A percentile compares a stretch with the other conserved stretches of the same genome.
These are phyloP conservation scores for Sycobia sp. DNA, from an alignment of 1,140 invertebrate species.

Conservation along the genomic window DNA sequence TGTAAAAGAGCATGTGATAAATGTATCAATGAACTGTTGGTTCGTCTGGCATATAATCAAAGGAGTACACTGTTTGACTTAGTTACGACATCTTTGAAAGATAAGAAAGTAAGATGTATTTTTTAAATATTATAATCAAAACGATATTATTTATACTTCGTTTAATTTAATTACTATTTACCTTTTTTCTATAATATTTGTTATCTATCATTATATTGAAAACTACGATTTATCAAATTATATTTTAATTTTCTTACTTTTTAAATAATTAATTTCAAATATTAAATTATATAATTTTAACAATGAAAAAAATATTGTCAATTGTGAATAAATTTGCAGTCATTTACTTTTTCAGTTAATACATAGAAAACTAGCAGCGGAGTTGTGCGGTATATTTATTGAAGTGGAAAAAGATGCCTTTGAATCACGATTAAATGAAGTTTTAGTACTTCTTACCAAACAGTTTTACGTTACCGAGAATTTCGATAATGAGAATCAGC, in stretches of 20 bases:
- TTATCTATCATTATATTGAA: not conserved
- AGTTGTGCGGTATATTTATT: constrained; percentile 74
- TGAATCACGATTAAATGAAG: constrained; percentile 61
- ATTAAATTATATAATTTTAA: not conserved
- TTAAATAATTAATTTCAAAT: not conserved
- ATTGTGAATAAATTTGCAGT: not conserved
- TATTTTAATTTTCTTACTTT: not conserved
- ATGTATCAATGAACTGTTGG: constrained; percentile 71
- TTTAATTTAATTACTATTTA: not conserved
- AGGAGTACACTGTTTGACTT: constrained; percentile 71
- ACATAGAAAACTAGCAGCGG: constrained; percentile 65
- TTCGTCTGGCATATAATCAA: constrained; percentile 62
- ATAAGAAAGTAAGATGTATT: constrained; percentile 68
- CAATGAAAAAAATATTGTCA: too few species aligned
- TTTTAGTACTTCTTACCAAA: constrained; percentile 59
- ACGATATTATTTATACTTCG: not conserved
- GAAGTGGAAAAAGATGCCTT: constrained; percentile 73
- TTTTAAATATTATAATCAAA: constrained; percentile 7
- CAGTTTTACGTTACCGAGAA: constrained; percentile 53
- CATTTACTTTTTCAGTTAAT: constrained; percentile 45
- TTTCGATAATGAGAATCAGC: constrained; percentile 39
- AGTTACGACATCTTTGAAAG: constrained; percentile 70
- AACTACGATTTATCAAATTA: not conserved
- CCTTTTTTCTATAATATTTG: not conserved
- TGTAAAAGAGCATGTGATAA: constrained; percentile 71